Evolutionary conservation across 2,113 vertebrate species (phyloP).

Genomic region (Nansenia antarctica): DNA sequence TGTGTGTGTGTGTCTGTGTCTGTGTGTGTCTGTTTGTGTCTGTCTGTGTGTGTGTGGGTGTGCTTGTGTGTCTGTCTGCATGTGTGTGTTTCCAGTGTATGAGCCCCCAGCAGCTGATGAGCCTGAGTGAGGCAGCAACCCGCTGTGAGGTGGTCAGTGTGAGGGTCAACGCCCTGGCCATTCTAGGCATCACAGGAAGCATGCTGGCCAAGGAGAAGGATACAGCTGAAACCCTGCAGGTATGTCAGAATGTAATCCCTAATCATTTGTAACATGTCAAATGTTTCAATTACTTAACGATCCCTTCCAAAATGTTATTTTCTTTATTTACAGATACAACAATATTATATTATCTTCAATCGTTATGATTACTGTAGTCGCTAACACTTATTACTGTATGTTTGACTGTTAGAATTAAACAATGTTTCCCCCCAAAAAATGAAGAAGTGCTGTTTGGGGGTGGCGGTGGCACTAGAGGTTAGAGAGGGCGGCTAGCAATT

Average conservation of each 20-base stretch:
- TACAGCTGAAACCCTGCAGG: slow-evolving; percentile 86
- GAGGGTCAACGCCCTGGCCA: slow-evolving; percentile 89
- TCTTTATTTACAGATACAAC: too few species aligned
- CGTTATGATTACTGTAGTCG: too few species aligned
- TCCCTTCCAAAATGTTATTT: too few species aligned
- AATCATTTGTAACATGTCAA: slow-evolving; percentile 1
- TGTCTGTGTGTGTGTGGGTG: slow-evolving; percentile 3
- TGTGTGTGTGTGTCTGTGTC: slow-evolving; percentile 23
- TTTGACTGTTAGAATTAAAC: too few species aligned
- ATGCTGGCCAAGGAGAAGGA: slow-evolving; percentile 85
- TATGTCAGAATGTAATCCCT: slow-evolving; percentile 47
- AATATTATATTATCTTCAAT: too few species aligned
- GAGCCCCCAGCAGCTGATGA: slow-evolving; percentile 88
- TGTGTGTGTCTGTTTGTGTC: slow-evolving; percentile 13
- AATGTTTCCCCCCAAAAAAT: too few species aligned
- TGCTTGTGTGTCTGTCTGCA: too few species aligned
- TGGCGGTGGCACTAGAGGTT: too few species aligned
- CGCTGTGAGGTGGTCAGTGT: slow-evolving; percentile 81
- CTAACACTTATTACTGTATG: too few species aligned
- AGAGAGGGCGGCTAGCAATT: too few species aligned
- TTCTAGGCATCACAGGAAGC: slow-evolving; percentile 93
- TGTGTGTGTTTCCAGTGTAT: slow-evolving; percentile 79
- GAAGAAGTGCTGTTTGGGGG: too few species aligned
- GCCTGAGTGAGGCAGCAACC: slow-evolving; percentile 82
- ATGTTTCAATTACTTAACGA: too few species aligned